A percentile compares a stretch with the other conserved stretches of the same genome.
These are phyloP conservation scores for Clamator glandarius DNA, from an alignment of 2,797 vertebrate species.

Conservation along the genomic window DNA sequence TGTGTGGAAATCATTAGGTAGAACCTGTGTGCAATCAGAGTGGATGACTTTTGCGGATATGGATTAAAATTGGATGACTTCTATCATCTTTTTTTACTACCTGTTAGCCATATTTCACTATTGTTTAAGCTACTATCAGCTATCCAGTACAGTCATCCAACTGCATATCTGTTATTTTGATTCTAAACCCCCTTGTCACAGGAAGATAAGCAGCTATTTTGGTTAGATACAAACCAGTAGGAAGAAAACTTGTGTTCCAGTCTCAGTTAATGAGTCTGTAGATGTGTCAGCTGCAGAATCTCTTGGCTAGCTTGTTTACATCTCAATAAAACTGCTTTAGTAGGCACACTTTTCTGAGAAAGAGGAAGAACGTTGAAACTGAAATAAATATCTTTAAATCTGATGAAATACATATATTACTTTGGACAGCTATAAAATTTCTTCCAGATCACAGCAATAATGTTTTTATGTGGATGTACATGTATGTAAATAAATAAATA, in stretches of 20 bases:
- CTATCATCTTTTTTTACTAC: not conserved
- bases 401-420: not conserved
- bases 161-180: not conserved
- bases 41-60: not conserved
- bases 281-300: not conserved
- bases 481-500: not conserved
- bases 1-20: not conserved
- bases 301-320: not conserved
- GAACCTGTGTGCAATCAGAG: conserved; percentile 7
- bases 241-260: not conserved
- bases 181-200: not conserved
- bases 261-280: not conserved
- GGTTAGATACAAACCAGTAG: not conserved
- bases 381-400: not conserved
- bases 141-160: not conserved
- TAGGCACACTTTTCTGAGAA: not conserved
- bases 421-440: not conserved
- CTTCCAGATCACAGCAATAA: not conserved
- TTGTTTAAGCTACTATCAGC: not conserved
- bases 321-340: not conserved
- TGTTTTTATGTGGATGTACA: not conserved
- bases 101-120: not conserved
- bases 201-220: not conserved
- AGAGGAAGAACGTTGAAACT: not conserved
- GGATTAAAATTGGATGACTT: not conserved